A percentile compares a stretch with the other conserved stretches of the same genome.
Conservation (phyloP, 1,140 invertebrate species). For the Drosophila sp. region DNA sequence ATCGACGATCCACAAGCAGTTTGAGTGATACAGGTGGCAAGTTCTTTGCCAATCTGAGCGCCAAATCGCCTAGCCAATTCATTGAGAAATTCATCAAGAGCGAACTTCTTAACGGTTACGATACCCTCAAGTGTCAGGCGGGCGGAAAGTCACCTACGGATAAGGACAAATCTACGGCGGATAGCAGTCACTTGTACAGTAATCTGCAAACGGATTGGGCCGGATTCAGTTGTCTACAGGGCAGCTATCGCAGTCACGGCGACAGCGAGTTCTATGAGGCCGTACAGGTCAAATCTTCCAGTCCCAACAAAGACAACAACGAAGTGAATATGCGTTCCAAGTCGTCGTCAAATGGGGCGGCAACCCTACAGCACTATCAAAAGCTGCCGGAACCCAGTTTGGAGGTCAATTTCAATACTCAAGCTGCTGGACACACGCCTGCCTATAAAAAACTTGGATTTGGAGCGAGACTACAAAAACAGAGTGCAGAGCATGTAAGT, state of each 20-base stretch:
- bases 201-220: constrained; percentile 52
- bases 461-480: constrained; percentile 45
- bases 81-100: constrained; percentile 74
- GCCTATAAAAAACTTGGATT: constrained; percentile 59
- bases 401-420: constrained; percentile 63
- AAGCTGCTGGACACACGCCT: constrained; percentile 57
- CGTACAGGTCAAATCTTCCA: constrained; percentile 51
- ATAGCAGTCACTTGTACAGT: constrained; percentile 35
- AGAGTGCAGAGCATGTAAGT: constrained; percentile 53
- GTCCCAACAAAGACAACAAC: constrained; percentile 27
- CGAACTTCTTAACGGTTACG: constrained; percentile 72
- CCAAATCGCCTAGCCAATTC: constrained; percentile 71
- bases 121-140: constrained; percentile 64
- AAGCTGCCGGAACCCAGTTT: constrained; percentile 63
- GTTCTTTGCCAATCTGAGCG: constrained; percentile 63
- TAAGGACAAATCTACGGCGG: constrained; percentile 32
- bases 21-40: constrained; percentile 58
- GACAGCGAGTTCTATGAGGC: constrained; percentile 73
- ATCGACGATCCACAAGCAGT: constrained; percentile 66
- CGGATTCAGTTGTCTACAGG: constrained; percentile 70
- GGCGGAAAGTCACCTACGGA: constrained; percentile 34
- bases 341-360: constrained; percentile 41
- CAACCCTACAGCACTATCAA: constrained; percentile 69
- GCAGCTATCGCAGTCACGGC: constrained; percentile 72
- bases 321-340: constrained; percentile 60